Base-by-base conservation (phyloP, 2,888 invertebrate species). In the Eubasilissa splendida region DNA sequence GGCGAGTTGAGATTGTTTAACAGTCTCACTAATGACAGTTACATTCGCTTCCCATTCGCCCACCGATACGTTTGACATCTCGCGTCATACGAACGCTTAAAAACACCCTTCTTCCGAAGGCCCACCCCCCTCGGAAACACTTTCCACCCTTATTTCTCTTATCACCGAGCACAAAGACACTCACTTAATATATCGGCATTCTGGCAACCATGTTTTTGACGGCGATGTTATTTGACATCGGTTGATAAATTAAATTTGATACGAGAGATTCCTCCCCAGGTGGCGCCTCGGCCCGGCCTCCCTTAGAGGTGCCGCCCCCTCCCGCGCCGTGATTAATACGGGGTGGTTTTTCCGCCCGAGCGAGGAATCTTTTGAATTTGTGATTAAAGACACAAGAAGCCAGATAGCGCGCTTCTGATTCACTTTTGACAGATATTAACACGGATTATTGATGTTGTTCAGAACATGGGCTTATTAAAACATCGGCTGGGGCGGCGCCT, bases 191-290 rank as follows among this genome's bases (percentile, higher is more conserved):
- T 82, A 82, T 82, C 85, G 84, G 84, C 85, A 83, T 85, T 84
- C 79, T 76, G 65, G 84, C 84, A 71, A 60, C 65, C 68, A 56
- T 76, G 76, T 80, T 80, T 80, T 76, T 80, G 76, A 80, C 76
- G 70, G 77, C 80, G 77, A 82, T 76, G 80, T 83, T 81, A 82
- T 84, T 84, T 84, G 84, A 84, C 83, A 83, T 83, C 78, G 81
- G 78, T 82, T 84, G 84, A 83, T 81, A 83, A 82, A 84, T 84
- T 83, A 82, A 83, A 81, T 83, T 84, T 83, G 83, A 83, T 79
- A 79, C 83, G 81, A 71, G 66, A 78, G 75, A 79, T 71, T 76
- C 60, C 68, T 73, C 80, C 79, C 56, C 73, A 14, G 73, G 75
- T 65, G 68, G 11, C 42, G 22, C 22, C 22, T 22, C 22, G 22